Conservation (phyloP, 2,113 vertebrate genomes). For the Cephalopterus ornatus region DNA sequence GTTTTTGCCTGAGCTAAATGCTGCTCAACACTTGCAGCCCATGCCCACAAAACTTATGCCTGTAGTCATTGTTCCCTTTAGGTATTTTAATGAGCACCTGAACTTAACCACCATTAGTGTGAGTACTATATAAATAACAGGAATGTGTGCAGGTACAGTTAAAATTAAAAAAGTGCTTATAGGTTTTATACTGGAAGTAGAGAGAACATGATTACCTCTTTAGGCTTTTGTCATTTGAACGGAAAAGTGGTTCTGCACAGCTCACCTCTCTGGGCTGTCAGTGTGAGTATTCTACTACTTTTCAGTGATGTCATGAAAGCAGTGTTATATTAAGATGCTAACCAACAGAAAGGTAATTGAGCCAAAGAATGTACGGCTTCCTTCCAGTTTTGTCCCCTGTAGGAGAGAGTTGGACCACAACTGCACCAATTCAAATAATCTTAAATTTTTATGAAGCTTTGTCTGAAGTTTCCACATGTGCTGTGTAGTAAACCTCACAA, state of each 20-base stretch:
- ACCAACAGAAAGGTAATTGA: neutral
- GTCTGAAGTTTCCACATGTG: neutral
- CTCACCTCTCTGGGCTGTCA: neutral
- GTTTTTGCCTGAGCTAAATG: neutral
- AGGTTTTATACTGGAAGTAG: neutral
- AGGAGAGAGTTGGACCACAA: neutral
- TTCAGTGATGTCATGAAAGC: neutral
- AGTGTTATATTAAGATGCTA: neutral
- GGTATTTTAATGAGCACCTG: neutral
- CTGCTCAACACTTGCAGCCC: neutral
- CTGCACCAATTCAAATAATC: neutral
- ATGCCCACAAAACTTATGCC: neutral
- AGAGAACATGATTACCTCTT: neutral
- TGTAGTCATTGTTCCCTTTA: neutral
- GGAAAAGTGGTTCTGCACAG: neutral
- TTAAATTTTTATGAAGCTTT: neutral
- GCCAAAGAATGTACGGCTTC: neutral
- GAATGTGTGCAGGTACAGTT: neutral
- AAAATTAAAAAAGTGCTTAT: neutral
- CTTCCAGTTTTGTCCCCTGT: neutral
- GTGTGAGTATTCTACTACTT: neutral
- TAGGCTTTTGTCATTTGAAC: neutral
- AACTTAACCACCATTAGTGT: neutral
- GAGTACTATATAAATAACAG: neutral
- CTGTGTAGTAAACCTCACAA: neutral